Evolutionary conservation across 2,113 vertebrate genomes (phyloP), one percentile per base, ranked within the genome.

Genomic region (Verasper variegatus): DNA sequence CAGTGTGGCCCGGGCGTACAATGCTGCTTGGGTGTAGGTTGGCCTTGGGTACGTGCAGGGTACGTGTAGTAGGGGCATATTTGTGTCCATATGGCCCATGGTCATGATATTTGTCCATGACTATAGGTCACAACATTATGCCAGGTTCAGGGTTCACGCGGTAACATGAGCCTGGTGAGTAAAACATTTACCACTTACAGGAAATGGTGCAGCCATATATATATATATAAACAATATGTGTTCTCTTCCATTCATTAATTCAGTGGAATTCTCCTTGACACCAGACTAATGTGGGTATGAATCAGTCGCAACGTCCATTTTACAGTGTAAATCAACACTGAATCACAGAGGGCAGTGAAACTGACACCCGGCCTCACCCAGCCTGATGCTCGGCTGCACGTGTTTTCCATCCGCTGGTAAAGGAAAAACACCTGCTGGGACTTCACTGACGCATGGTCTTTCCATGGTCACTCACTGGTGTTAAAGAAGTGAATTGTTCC

Each of bases 381-480:
- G 23, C 37, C 49, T 47, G 70, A 59, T 13, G 57, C 31, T 57
- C 45, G n/a, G 23, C 52, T 27, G 14, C 74, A 86, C 68, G 83
- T 86, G 68, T 89, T 88, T 86, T 52, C 86, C 68, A 82, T 79
- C 62, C 81, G 57, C 65, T 74, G 60, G 37, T 35, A 17, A 76
- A 78, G 24, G 21, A 21, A 61, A 85, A 82, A 68, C 73, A 80
- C 75, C 45, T 54, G 47, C 63, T 18, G 63, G 26, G 54, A 81
- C 55, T 56, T 88, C 74, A 72, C 54, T 47, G 42, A 47, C 6
- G 27, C 13, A 61, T 37, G 15, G 40, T n/a, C 1, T 24, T 52
- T 62, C 17, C 61, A 52, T 14, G 66, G 55, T 76, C 17, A 63
- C 7, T 68, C 18, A n/a, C 54, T 60, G 56, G 9, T 51, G 23